Evolutionary conservation across 2,113 vertebrate genomes (phyloP).

Genomic region (Pao palembangensis): DNA sequence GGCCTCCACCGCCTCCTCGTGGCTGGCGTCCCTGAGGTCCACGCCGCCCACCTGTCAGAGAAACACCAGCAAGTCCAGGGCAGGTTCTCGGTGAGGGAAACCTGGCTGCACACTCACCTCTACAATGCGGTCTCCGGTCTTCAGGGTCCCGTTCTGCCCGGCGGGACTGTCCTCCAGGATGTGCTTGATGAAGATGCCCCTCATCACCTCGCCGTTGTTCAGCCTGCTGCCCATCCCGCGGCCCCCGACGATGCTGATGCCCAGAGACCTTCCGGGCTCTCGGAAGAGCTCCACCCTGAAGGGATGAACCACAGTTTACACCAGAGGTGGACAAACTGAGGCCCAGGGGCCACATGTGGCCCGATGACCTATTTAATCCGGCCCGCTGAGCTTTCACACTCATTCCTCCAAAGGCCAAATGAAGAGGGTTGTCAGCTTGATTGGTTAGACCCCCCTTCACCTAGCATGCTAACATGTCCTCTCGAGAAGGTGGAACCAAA

Average conservation of each 20-base stretch:
- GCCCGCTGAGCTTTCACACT: too few relatives aligned
- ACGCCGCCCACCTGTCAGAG: conserved; percentile 89
- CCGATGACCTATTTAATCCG: too few relatives aligned
- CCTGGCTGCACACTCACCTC: conserved; percentile 76
- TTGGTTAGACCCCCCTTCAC: too few relatives aligned
- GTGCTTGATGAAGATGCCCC: conserved; percentile 98
- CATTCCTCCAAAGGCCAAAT: too few relatives aligned
- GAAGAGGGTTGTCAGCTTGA: too few relatives aligned
- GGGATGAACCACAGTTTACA: neutral
- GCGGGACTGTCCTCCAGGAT: conserved; percentile 95
- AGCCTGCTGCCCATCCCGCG: conserved; percentile 96
- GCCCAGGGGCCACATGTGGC: too few relatives aligned
- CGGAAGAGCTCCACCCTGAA: conserved; percentile 91
- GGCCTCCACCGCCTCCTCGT: conserved; percentile 97
- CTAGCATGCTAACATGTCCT: too few relatives aligned
- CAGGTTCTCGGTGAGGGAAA: neutral
- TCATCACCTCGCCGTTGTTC: conserved; percentile 95
- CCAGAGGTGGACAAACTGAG: neutral
- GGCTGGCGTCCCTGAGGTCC: conserved; percentile 94
- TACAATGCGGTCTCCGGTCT: conserved; percentile 92
- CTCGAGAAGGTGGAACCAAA: too few relatives aligned
- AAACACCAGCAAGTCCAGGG: neutral
- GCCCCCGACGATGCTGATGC: conserved; percentile 97
- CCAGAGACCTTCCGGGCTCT: conserved; percentile 89
- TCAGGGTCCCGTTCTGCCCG: conserved; percentile 89